Evolutionary conservation across 2,888 invertebrate species (phyloP).

Genomic region (Sphaerophoria rueppellii): DNA sequence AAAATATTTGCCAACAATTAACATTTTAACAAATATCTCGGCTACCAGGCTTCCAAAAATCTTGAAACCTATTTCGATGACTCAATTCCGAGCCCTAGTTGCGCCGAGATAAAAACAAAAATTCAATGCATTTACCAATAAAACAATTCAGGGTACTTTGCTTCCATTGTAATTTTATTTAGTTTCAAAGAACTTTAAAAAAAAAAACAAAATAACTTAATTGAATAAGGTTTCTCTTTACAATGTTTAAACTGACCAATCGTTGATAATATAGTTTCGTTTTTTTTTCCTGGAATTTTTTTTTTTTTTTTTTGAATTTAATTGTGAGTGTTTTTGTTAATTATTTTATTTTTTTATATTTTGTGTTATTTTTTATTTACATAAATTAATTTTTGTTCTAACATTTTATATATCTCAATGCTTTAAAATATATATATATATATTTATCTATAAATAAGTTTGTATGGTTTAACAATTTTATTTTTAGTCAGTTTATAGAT

Average conservation of each 20-base stretch:
- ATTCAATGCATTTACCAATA: neutral
- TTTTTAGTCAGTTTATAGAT: slow-evolving; percentile 47
- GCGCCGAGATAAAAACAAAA: too few relatives aligned
- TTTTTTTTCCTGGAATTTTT: slow-evolving; percentile 20
- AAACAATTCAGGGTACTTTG: neutral
- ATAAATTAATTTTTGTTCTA: slow-evolving; percentile 55
- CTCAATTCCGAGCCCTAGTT: too few relatives aligned
- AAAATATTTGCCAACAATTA: too few relatives aligned
- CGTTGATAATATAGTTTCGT: slow-evolving; percentile 50
- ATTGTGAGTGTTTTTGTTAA: slow-evolving; percentile 29
- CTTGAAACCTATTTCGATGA: too few relatives aligned
- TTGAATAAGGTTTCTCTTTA: slow-evolving; percentile 25
- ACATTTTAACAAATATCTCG: too few relatives aligned
- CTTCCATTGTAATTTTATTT: neutral
- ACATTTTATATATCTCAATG: slow-evolving; percentile 24
- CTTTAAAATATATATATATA: slow-evolving; percentile 41
- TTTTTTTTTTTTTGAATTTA: slow-evolving; percentile 25
- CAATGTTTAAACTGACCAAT: slow-evolving; percentile 67
- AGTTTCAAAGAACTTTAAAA: neutral
- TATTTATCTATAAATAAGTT: slow-evolving; percentile 40
- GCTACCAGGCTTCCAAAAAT: too few relatives aligned
- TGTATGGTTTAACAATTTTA: slow-evolving; percentile 23
- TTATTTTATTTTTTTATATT: slow-evolving; percentile 6
- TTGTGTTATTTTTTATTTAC: slow-evolving; percentile 35
- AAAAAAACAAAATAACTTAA: neutral